Evolutionary conservation across 2,888 invertebrate species (phyloP), one percentile per base, ranked within the genome.

Genomic region (Orthonevra nobilis): DNA sequence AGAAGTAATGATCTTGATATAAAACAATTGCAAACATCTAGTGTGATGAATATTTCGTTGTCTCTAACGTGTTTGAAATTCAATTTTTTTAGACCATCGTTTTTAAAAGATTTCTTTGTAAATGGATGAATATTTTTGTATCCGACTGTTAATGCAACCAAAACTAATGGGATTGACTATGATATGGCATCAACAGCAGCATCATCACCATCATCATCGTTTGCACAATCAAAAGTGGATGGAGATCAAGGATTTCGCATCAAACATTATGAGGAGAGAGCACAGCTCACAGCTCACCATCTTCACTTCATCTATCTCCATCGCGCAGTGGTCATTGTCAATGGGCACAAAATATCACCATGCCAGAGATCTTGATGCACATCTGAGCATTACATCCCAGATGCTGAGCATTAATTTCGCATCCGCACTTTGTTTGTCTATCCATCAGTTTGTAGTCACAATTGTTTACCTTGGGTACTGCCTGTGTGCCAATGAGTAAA

Each of bases 191-290:
- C 72, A 66, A 12, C 64, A 58, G 26, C 42, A 46, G 38, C 72
- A 64, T 64, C 77, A 77, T 66, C 77, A 63, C 52, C 54, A 60
- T 73, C 60, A 68, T 61, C 79, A 40, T 66, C 73, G 79, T 52
- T 73, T 79, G 66, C 61, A 68, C 61, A 79, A 79, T 79, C 77
- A 79, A 73, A 79, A 72, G 64, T 72, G 64, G 77, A 77, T 69
- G 74, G 81, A 81, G 72, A 77, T 81, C 81, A 82, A 81, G 69
- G 77, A 77, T 69, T 81, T 74, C 60, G 63, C 81, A 81, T 74
- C 74, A 81, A 40, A 46, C n/a, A 28, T 15, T 20, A 28, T 17
- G 0, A 5, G 34, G 36, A 1, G 1, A 28, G 19, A 30, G 34
- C 48, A 38, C 7, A 12, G 56, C 28, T 14, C 38, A 40, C 44